Evolutionary conservation across 2,888 invertebrate genomes (phyloP).

Genomic region (Catocala nupta): DNA sequence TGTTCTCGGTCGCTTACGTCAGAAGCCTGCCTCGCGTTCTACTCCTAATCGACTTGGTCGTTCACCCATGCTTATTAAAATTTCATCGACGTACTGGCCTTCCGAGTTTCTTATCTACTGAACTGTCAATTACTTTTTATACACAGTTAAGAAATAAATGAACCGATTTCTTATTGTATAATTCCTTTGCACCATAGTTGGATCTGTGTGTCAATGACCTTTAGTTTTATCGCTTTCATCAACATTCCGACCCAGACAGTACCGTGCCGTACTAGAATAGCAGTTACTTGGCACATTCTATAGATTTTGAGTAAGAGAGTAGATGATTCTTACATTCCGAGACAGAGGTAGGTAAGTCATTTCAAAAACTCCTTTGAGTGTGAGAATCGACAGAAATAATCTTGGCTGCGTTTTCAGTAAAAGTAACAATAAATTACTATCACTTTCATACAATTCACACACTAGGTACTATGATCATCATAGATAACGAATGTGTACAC

Average conservation of each 20-base stretch:
- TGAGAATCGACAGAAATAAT: constrained; percentile 23
- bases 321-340: constrained; percentile 28
- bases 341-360: constrained; percentile 28
- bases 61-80: constrained; percentile 68
- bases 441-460: constrained; percentile 8
- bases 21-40: constrained; percentile 55
- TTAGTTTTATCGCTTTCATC: constrained; percentile 70
- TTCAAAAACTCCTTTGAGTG: constrained; percentile 26
- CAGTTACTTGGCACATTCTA: constrained; percentile 49
- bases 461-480: background rate
- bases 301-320: constrained; percentile 38
- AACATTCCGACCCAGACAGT: constrained; percentile 63
- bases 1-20: constrained; percentile 51
- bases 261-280: constrained; percentile 55
- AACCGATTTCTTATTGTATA: constrained; percentile 49
- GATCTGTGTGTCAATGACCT: constrained; percentile 69
- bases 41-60: constrained; percentile 69
- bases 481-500: no score
- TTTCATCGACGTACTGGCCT: constrained; percentile 52
- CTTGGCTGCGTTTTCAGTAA: constrained; percentile 12
- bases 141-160: constrained; percentile 43
- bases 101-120: constrained; percentile 38
- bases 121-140: constrained; percentile 46
- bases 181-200: constrained; percentile 54
- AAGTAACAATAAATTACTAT: constrained; percentile 7